phyloP scores from a whole-genome alignment of 1,140 invertebrate species.

The Trichonephila clavipes region DNA sequence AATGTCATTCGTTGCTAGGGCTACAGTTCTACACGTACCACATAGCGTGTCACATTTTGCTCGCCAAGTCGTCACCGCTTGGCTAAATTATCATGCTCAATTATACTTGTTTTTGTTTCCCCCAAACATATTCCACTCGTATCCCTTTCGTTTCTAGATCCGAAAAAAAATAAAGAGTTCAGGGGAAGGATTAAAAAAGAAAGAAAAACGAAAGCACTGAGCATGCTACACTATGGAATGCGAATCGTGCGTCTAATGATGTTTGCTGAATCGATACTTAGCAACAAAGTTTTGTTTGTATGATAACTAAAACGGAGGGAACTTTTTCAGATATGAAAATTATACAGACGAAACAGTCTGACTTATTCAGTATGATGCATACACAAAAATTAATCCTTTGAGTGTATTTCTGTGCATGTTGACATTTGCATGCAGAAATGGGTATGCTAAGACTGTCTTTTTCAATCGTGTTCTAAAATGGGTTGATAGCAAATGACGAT shows the following conservation, averaged over 20 bases:
- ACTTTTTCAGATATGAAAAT: slow-evolving; percentile 17
- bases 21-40: slow-evolving; percentile 68
- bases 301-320: not conserved
- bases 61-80: slow-evolving; percentile 59
- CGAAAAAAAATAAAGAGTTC: not conserved
- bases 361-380: not conserved
- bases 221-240: not conserved
- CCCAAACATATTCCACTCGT: slow-evolving; percentile 16
- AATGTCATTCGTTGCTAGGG: slow-evolving; percentile 70
- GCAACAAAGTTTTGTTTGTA: slow-evolving; percentile 70
- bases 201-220: not conserved
- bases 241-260: slow-evolving; percentile 43
- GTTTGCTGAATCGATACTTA: slow-evolving; percentile 67
- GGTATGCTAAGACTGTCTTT: not conserved
- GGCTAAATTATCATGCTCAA: slow-evolving; percentile 62
- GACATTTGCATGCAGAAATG: not conserved
- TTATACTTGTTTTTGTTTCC: slow-evolving; percentile 60
- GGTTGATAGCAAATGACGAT: too few species aligned
- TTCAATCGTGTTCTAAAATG: not conserved
- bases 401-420: not conserved
- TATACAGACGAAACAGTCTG: not conserved
- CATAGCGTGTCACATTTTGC: slow-evolving; percentile 64
- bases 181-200: not conserved
- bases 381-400: not conserved
- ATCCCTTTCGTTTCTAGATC: slow-evolving; percentile 5